Evolutionary conservation across 2,797 vertebrate species (phyloP), one percentile per base, ranked within the genome.

Genomic region (Pseudochromis fuscus): DNA sequence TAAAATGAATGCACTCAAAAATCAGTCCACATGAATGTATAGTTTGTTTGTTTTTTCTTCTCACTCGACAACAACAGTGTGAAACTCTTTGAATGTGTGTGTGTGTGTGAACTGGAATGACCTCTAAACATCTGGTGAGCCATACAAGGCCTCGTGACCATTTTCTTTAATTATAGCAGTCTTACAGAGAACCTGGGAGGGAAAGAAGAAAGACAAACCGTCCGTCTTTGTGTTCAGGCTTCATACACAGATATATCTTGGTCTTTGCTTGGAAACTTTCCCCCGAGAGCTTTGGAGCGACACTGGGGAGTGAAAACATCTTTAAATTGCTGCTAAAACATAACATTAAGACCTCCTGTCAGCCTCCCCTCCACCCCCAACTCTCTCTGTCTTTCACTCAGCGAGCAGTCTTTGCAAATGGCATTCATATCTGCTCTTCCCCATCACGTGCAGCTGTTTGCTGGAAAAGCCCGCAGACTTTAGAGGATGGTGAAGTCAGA

Each of bases 251-350:
- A 75, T 83, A 63, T 68, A 72, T 53, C 62, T 55, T 18, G 71
- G 60, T 58, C 42, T 59, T 44, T 37, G 40, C 77, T 75, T 16
- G 1, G 40, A 68, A 50, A 51, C 46, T 49, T 69, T 64, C 57
- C 77, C 77, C 82, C 10, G 57, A 71, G 79, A 67, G 66, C 65
- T 46, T 67, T 74, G 87, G 77, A 90, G 85, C 84, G 85, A 78
- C 82, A 73, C 77, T 72, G 60, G 56, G 82, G 75, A 85, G 50
- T 46, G 44, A 72, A 75, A 70, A 83, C 79, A 72, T 87, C 84
- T 84, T 82, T 74, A 92, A 91, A 93, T 91, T 84, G 87, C 88
- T 84, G 87, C 88, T 92, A 90, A 89, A 93, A 91, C 79, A 88
- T 87, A 89, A 88, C 90, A 90, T 92, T 91, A 91, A 86, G 89